Percentiles rank a stretch among this genome's conserved stretches.
These are phyloP conservation scores for Vandiemenella viatica DNA, from an alignment of 2,888 invertebrate genomes.

Conservation along the genomic window DNA sequence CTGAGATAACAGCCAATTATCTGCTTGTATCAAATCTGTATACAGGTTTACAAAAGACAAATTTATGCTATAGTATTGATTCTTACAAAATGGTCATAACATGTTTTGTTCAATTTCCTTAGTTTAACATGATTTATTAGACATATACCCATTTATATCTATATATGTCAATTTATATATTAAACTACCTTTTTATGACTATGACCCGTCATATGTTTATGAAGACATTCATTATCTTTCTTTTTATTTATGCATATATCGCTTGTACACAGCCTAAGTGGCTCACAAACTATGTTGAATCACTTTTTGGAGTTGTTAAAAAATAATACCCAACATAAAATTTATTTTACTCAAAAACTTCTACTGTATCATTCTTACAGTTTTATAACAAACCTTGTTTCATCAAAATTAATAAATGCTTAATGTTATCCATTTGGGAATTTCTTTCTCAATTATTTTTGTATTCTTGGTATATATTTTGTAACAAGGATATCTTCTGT, in stretches of 20 bases:
- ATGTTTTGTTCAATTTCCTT: no score
- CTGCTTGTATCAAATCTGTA: no score
- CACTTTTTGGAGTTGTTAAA: conserved; percentile 5
- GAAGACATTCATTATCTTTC: conserved; percentile 13
- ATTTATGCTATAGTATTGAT: no score
- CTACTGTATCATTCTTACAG: not conserved
- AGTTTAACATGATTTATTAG: conserved; percentile 7
- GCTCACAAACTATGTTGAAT: conserved; percentile 11
- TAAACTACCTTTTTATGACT: conserved; percentile 7
- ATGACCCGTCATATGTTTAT: conserved; percentile 13
- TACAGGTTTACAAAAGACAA: no score
- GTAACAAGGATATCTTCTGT: no score
- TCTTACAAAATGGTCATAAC: no score
- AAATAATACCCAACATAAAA: not conserved
- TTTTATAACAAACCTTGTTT: not conserved
- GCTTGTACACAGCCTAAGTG: conserved; percentile 10
- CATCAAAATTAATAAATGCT: not conserved
- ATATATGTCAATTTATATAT: conserved; percentile 5
- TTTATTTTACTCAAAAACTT: not conserved
- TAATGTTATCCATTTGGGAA: not conserved
- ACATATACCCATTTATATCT: conserved; percentile 6
- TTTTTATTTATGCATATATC: no score
- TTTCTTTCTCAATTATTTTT: not conserved
- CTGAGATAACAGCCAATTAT: no score
- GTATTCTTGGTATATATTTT: no score